Evolutionary conservation across 2,888 invertebrate species (phyloP).

Genomic region (Crepidodera aurea): DNA sequence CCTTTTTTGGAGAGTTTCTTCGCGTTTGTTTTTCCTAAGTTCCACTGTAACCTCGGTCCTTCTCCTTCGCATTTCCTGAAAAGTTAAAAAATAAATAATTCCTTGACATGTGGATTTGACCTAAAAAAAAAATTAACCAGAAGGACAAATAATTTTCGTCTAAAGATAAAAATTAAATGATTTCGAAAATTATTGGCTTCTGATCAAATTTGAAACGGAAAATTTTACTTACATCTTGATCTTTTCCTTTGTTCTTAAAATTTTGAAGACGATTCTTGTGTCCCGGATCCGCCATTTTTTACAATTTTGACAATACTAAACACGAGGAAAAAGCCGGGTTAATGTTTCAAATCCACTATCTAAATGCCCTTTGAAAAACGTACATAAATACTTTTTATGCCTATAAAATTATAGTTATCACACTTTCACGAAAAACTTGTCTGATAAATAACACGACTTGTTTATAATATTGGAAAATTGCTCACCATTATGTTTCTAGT

Average conservation of each 20-base stretch:
- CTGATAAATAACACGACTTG: slow-evolving; percentile 8
- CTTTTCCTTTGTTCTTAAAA: slow-evolving; percentile 99
- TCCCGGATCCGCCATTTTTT: slow-evolving; percentile 71
- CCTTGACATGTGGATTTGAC: slow-evolving; percentile 40
- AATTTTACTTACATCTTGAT: slow-evolving; percentile 89
- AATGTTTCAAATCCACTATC: slow-evolving; percentile 13
- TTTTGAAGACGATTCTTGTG: slow-evolving; percentile 88
- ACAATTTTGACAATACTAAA: slow-evolving; percentile 46
- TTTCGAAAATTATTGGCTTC: not conserved
- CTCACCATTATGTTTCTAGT: slow-evolving; percentile 22
- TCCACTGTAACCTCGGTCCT: slow-evolving; percentile 97
- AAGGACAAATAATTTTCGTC: not conserved
- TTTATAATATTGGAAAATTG: slow-evolving; percentile 25
- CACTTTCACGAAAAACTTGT: slow-evolving; percentile 6
- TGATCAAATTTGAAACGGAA: not conserved
- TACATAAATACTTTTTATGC: slow-evolving; percentile 18
- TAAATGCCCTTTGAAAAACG: slow-evolving; percentile 14
- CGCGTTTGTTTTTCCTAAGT: slow-evolving; percentile 96
- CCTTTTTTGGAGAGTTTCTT: slow-evolving; percentile 94
- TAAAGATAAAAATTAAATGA: not conserved
- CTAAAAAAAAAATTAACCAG: slow-evolving; percentile 11
- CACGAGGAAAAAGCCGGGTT: slow-evolving; percentile 52
- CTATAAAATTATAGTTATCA: slow-evolving; percentile 12
- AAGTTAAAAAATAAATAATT: slow-evolving; percentile 43
- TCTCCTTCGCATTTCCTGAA: slow-evolving; percentile 94